phyloP scores from a whole-genome alignment of 2,888 invertebrate genomes.

The Tryphoninae sp. region DNA sequence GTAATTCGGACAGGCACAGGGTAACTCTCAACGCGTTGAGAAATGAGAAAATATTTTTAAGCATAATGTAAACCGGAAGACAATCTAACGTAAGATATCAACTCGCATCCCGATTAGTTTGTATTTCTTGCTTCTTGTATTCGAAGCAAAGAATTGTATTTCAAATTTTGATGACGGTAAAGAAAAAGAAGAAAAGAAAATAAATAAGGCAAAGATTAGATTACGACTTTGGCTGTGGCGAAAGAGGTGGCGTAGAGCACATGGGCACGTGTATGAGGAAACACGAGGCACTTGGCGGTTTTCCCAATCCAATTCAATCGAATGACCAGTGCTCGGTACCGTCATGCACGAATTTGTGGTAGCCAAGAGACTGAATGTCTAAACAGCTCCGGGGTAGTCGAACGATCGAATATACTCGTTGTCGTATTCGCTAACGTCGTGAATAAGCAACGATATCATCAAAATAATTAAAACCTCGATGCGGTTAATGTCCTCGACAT shows the following conservation, averaged over 20 bases:
- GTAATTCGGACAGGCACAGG: no score
- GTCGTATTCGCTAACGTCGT: constrained; percentile 9
- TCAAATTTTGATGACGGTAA: constrained; percentile 8
- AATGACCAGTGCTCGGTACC: constrained; percentile 65
- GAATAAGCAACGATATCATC: constrained; percentile 11
- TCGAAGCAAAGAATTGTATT: not conserved
- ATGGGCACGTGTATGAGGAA: constrained; percentile 67
- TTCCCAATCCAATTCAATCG: constrained; percentile 77
- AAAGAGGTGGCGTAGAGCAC: constrained; percentile 22
- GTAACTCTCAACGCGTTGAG: no score
- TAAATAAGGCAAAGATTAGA: constrained; percentile 15
- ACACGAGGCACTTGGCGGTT: constrained; percentile 70
- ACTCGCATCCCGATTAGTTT: no score
- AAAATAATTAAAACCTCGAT: not conserved
- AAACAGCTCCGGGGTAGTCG: constrained; percentile 41
- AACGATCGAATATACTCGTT: constrained; percentile 7
- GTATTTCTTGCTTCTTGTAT: no score
- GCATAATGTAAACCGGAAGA: no score
- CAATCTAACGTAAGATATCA: no score
- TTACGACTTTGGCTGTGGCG: constrained; percentile 26
- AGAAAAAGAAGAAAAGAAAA: not conserved
- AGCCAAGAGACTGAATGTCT: constrained; percentile 49
- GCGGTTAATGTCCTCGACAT: constrained; percentile 26
- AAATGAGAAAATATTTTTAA: no score
- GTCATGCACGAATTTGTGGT: constrained; percentile 31